phyloP scores from a whole-genome alignment of 2,113 vertebrate genomes.

The Tor tambroides region DNA sequence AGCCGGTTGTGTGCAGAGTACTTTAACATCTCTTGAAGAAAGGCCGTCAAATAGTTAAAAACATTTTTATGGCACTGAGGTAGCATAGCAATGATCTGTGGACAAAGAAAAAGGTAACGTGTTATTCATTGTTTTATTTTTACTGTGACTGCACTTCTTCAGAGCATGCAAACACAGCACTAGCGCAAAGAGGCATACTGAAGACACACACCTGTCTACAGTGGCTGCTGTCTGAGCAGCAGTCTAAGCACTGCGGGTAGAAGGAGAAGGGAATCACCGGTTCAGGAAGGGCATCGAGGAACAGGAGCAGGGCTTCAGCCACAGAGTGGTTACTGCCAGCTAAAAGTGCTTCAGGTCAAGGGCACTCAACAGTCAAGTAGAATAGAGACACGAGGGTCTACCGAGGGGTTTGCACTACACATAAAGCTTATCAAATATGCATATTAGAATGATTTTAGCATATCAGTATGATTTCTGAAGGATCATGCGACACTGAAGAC shows the following conservation, averaged over 20 bases:
- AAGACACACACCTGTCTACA: conserved; percentile 79
- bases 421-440: no score
- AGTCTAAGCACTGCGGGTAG: conserved; percentile 85
- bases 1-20: conserved; percentile 86
- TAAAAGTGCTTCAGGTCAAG: conserved; percentile 60
- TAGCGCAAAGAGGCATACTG: no score
- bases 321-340: conserved; percentile 93
- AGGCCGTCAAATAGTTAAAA: conserved; percentile 89
- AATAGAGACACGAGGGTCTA: not conserved
- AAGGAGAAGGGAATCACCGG: conserved; percentile 84
- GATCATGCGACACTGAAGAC: no score
- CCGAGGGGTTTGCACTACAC: no score
- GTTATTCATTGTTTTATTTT: no score
- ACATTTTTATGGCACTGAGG: conserved; percentile 90
- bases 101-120: not conserved
- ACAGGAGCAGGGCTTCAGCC: conserved; percentile 92
- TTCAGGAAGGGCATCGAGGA: conserved; percentile 94
- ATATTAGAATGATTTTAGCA: no score
- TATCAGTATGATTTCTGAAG: no score
- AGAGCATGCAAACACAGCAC: no score
- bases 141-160: no score
- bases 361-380: conserved; percentile 4
- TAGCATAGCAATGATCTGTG: conserved; percentile 84
- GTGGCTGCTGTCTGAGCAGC: conserved; percentile 70
- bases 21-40: conserved; percentile 90